These are phyloP conservation scores for Lasioglossum albipes DNA, from an alignment of 1,140 invertebrate genomes.

Conservation along the genomic window DNA sequence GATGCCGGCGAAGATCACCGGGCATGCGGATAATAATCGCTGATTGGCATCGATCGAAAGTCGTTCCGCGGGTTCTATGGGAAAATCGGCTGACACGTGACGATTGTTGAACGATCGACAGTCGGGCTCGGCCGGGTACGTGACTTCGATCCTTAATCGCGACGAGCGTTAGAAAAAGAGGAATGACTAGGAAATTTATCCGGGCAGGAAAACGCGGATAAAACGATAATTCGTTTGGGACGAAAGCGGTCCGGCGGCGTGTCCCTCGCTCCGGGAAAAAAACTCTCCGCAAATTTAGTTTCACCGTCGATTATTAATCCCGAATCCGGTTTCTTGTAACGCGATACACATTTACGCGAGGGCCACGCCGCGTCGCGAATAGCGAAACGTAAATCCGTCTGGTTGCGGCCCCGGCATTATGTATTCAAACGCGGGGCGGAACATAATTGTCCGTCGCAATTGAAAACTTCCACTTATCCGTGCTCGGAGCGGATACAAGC, in stretches of 20 bases:
- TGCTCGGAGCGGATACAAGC: too few relatives aligned
- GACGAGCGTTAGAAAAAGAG: constrained; percentile 24
- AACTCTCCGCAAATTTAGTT: constrained; percentile 17
- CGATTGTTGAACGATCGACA: constrained; percentile 59
- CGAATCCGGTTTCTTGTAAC: constrained; percentile 31
- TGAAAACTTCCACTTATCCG: not conserved
- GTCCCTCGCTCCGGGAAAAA: not conserved
- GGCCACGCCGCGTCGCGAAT: not conserved
- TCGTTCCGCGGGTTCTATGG: constrained; percentile 62
- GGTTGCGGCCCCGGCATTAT: not conserved
- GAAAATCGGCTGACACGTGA: constrained; percentile 66
- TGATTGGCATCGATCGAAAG: constrained; percentile 65
- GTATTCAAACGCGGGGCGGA: constrained; percentile 16
- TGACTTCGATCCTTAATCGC: constrained; percentile 62
- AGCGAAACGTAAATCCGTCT: constrained; percentile 1
- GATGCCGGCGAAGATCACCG: constrained; percentile 51
- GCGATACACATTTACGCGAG: constrained; percentile 11
- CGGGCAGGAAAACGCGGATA: constrained; percentile 22
- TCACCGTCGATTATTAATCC: constrained; percentile 25
- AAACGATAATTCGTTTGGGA: constrained; percentile 42
- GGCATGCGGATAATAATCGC: constrained; percentile 64
- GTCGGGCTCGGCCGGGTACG: constrained; percentile 48
- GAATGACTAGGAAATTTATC: constrained; percentile 23
- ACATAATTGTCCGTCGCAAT: constrained; percentile 2
- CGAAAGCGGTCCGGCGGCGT: not conserved